These are phyloP conservation scores for Plestiodon gilberti DNA, from an alignment of 2,113 vertebrate species.

Conservation along the genomic window DNA sequence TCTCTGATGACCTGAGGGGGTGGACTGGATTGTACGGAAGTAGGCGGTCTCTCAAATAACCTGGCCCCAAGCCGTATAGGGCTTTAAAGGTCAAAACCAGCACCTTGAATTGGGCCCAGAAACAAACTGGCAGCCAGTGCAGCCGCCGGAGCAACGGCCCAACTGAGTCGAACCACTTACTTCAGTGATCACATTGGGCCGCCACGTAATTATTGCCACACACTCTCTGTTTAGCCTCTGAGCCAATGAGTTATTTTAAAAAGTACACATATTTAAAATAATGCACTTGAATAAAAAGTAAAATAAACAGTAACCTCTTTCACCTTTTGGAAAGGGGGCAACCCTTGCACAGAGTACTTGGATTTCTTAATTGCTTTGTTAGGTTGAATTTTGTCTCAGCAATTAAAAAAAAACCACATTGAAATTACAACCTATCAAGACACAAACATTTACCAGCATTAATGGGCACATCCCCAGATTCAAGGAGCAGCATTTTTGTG, in stretches of 20 bases:
- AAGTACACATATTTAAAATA: neutral
- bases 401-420: constrained; percentile 14
- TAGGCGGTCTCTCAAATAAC: no score
- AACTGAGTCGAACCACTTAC: no score
- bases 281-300: neutral
- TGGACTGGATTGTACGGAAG: no score
- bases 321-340: neutral
- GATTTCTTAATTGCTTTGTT: constrained; percentile 4
- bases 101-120: no score
- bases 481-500: constrained; percentile 52
- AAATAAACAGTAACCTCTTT: neutral
- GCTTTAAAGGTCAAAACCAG: no score
- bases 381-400: neutral
- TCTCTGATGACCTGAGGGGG: no score
- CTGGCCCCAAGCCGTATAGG: no score
- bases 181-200: no score
- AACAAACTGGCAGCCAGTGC: no score
- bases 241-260: neutral
- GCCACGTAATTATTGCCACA: neutral
- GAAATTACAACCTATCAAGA: constrained; percentile 24
- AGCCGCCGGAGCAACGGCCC: no score
- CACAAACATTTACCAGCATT: constrained; percentile 31
- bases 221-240: neutral
- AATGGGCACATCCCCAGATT: constrained; percentile 33
- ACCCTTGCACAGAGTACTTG: neutral